These are phyloP conservation scores for Oryzias curvinotus DNA, from an alignment of 2,113 vertebrate species.

Conservation along the genomic window DNA sequence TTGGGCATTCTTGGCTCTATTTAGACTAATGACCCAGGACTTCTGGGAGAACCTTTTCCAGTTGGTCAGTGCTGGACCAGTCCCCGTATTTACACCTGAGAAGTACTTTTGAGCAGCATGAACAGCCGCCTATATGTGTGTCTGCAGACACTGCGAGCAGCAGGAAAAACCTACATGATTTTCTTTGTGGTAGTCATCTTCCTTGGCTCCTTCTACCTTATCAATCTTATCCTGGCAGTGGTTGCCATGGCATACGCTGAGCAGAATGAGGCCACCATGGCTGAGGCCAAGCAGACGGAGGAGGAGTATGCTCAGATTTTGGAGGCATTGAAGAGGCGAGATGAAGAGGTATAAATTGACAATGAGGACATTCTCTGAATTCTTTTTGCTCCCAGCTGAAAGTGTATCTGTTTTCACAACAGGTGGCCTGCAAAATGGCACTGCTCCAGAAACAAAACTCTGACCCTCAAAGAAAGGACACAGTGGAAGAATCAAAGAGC, in stretches of 20 bases:
- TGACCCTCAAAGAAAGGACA: slow-evolving; percentile 4
- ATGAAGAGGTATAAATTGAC: slow-evolving; percentile 72
- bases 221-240: slow-evolving; percentile 94
- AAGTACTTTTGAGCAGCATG: not conserved
- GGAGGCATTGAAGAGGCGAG: slow-evolving; percentile 85
- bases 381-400: not conserved
- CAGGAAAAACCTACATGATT: slow-evolving; percentile 95
- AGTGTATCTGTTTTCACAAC: slow-evolving; percentile 15
- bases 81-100: not conserved
- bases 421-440: not conserved
- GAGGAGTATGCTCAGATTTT: slow-evolving; percentile 88
- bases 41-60: slow-evolving; percentile 97
- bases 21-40: slow-evolving; percentile 96
- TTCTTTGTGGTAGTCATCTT: slow-evolving; percentile 95
- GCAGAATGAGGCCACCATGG: slow-evolving; percentile 85
- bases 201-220: slow-evolving; percentile 95
- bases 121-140: not conserved
- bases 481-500: slow-evolving; percentile 6
- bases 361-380: not conserved
- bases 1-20: slow-evolving; percentile 92
- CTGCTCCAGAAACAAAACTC: slow-evolving; percentile 7
- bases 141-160: slow-evolving; percentile 86
- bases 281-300: slow-evolving; percentile 88
- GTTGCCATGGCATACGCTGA: slow-evolving; percentile 95
- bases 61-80: slow-evolving; percentile 75